phyloP scores from a whole-genome alignment of 2,888 invertebrate genomes.

The Drosophila anomelani region DNA sequence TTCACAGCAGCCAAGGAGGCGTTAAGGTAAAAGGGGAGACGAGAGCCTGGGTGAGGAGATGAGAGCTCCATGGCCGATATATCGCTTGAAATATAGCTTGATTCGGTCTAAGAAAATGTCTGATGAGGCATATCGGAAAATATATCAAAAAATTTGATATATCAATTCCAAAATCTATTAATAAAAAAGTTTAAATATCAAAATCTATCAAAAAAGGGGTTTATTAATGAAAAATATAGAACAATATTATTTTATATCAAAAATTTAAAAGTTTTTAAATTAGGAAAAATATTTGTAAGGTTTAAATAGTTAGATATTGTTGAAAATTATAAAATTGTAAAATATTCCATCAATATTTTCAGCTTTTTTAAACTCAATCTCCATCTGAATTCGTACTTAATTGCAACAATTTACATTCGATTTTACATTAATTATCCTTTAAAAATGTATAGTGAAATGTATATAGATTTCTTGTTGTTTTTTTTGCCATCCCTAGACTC shows the following conservation, averaged over 20 bases:
- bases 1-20: conserved; percentile 27
- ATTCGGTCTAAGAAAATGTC: neutral
- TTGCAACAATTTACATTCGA: too few species aligned
- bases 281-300: neutral
- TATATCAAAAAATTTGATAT: neutral
- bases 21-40: conserved; percentile 2
- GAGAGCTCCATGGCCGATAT: neutral
- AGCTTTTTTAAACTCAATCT: neutral
- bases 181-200: too few species aligned
- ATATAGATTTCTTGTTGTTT: neutral
- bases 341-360: neutral
- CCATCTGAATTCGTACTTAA: neutral
- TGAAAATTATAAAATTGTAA: neutral
- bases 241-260: neutral
- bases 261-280: neutral
- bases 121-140: neutral
- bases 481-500: neutral
- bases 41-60: neutral
- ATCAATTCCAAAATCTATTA: too few species aligned
- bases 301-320: neutral
- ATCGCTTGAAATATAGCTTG: neutral
- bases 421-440: neutral
- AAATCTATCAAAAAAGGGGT: too few species aligned
- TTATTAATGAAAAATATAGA: too few species aligned
- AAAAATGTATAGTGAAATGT: neutral